Base-by-base conservation (phyloP, 2,797 vertebrate species). In the Alauda arvensis region DNA sequence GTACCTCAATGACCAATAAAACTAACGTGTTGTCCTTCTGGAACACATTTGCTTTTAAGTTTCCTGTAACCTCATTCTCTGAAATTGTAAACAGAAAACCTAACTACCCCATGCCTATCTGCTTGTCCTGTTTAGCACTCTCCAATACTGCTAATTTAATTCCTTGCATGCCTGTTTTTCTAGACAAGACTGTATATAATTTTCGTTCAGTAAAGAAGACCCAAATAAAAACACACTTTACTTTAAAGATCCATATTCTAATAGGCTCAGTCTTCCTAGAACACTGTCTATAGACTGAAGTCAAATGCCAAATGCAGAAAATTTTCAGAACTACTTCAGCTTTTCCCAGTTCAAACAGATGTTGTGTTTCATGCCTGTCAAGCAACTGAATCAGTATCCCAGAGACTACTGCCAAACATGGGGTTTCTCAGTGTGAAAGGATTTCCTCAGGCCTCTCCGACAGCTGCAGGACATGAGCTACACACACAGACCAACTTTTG, bases 341-440 rank as follows among this genome's bases (percentile, higher is more conserved):
- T 77, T 80, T 74, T 74, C 34, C 56, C 48, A 52, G 28, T 56
- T 49, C 34, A 56, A 62, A 52, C 11, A 48, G 23, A 42, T 14
- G 5, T 13, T 46, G 39, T 20, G 15, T 46, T 52, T 8, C 8
- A 43, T 40, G 34, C 43, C 55, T 29, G 15, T 46, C 31, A 67
- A 23, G 31, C 66, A n/a, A 55, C 37, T 31, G 19, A 77, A 51
- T 23, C 17, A 34, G 12, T 1, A 45, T 2, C 10, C 46, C 2
- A 63, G 14, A 55, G 24, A 76, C 14, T 48, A 56, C 3, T 12
- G 31, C 11, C 31, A 59, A 31, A 43, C 0, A 0, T 3, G 19
- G 9, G 9, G 5, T 3, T 48, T n/a, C 70, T 66, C 33, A 43
- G 20, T 12, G 2, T 3, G 40, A 77, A 79, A 74, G 39, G 43